Base-by-base conservation (phyloP, 2,113 vertebrate species). In the Festucalex cinctus region DNA sequence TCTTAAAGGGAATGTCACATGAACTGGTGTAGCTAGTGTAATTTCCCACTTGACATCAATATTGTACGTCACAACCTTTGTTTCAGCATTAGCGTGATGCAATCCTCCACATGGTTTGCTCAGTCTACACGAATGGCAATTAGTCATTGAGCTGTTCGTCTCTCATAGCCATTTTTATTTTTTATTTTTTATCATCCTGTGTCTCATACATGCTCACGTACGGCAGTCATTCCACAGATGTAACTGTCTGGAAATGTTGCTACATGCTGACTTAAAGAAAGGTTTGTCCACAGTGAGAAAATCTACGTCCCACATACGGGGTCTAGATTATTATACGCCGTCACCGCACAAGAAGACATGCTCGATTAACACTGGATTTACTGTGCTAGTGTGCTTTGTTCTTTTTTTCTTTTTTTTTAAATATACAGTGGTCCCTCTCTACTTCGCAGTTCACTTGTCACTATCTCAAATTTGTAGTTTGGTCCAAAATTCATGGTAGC, bases 201-300 rank as follows among this genome's bases (percentile, higher is more conserved):
- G 80, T 79, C 78, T 86, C 82, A 85, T 64, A 41, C 37, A 7
- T 64, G 46, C 49, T 76, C 70, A 82, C 41, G 67, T n/a, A 44
- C 17, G 26, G 60, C 3, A 56, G 16, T 70, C 77, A 71, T 53
- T 72, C 62, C 20, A 60, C 58, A 17, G 46, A 37, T 24, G 60
- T 44, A 79, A 74, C 57, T 77, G 74, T 70, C 69, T 66, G 69
- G 63, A 84, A 85, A 70, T 72, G 16, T 61, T 73, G 32, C 66
- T 24, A 6, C 60, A 69, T 61, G 78, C 22, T 26, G 51, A 24
- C 70, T 0, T n/a, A 26, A 65, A 63, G 69, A 32, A 51, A 36
- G 75, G 71, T 16, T 65, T 70, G 76, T 66, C 22, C 48, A 39
- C 62, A 62, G 22, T 54, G 22, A 24, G 22, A 54, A 22, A 26